Percentiles rank a stretch among this genome's conserved stretches.
phyloP scores from a whole-genome alignment of 2,888 invertebrate genomes.

The Acleris cristana region DNA sequence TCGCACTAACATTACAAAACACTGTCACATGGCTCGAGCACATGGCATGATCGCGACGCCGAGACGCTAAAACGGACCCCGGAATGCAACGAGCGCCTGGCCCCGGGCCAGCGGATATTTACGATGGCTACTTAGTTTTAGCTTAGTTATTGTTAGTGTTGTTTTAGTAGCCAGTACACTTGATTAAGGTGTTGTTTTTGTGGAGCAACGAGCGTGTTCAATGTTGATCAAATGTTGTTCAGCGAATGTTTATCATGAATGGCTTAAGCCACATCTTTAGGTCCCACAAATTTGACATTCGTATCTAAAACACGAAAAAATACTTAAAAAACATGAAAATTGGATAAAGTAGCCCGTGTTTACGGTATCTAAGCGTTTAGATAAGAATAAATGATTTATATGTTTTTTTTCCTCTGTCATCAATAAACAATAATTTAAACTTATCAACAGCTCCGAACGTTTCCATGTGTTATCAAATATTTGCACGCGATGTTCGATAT shows the following conservation, averaged over 20 bases:
- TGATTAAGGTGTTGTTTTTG: no score
- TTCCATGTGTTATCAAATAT: background rate
- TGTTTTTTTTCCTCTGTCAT: no score
- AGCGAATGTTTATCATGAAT: no score
- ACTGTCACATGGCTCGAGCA: constrained; percentile 16
- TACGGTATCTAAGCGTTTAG: no score
- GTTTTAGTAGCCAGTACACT: background rate
- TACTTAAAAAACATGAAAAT: no score
- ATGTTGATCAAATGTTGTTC: no score
- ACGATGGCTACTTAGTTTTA: constrained; percentile 18
- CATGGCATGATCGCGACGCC: constrained; percentile 25
- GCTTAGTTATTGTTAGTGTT: constrained; percentile 15
- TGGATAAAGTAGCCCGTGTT: no score
- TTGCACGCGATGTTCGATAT: background rate
- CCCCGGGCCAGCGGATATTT: constrained; percentile 19
- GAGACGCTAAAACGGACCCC: constrained; percentile 27
- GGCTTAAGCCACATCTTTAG: no score
- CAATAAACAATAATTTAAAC: background rate
- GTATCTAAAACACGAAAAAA: no score
- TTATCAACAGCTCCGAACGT: background rate
- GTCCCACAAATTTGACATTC: no score
- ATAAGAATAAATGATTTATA: no score
- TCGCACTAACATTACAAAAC: constrained; percentile 3
- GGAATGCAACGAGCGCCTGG: constrained; percentile 30
- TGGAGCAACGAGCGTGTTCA: no score